Conservation (phyloP, 2,888 invertebrate species). For the Unio pictorum region DNA sequence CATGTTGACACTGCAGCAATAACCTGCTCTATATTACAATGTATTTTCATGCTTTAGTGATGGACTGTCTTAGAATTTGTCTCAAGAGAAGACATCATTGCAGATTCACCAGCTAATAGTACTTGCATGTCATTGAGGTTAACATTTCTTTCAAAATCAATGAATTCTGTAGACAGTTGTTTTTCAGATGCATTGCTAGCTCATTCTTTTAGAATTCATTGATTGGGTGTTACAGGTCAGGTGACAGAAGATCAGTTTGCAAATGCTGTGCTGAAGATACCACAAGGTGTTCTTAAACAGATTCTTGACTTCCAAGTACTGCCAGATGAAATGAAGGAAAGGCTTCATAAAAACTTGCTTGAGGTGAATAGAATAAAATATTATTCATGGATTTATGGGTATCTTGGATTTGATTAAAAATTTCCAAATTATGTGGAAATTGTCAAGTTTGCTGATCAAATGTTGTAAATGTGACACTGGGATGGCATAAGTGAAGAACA, state of each 20-base stretch:
- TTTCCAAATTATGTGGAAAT: background rate
- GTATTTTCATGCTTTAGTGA: too few relatives aligned
- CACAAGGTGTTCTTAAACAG: slow-evolving; percentile 36
- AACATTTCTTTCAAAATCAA: too few relatives aligned
- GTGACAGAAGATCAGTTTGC: slow-evolving; percentile 61
- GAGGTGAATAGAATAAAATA: slow-evolving; percentile 40
- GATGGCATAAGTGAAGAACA: too few relatives aligned
- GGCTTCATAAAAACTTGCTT: slow-evolving; percentile 53
- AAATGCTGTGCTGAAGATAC: slow-evolving; percentile 46
- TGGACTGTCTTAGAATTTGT: too few relatives aligned
- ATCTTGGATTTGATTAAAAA: background rate
- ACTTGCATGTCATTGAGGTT: too few relatives aligned
- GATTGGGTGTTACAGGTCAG: slow-evolving; percentile 42
- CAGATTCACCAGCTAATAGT: too few relatives aligned
- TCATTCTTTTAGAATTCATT: background rate
- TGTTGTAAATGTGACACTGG: too few relatives aligned
- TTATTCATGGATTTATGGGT: background rate
- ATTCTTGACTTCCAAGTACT: slow-evolving; percentile 61
- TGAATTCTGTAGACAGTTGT: too few relatives aligned
- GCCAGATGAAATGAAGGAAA: slow-evolving; percentile 61
- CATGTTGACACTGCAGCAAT: too few relatives aligned
- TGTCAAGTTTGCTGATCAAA: background rate
- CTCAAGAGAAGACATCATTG: too few relatives aligned
- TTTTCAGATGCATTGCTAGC: background rate
- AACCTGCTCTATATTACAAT: too few relatives aligned